Base-by-base conservation (phyloP, 2,888 invertebrate genomes). In the Caenorhabditis sp. region DNA sequence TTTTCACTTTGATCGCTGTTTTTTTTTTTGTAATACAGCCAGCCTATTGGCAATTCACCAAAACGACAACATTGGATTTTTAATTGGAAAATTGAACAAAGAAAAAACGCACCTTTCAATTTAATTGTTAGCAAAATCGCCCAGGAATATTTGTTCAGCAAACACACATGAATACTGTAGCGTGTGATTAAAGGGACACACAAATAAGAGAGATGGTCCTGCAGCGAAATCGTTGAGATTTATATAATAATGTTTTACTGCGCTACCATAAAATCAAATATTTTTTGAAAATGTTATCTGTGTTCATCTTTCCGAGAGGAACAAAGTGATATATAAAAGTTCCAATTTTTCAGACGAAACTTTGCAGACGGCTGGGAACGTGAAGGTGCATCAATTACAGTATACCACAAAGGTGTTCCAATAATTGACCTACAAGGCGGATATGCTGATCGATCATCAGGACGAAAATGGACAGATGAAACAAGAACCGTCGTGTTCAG, bases 311-410 rank as follows among this genome's bases (percentile, higher is more conserved):
- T 5, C 14, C 19, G 4, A 50, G 50, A 50, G 50, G 19, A n/a
- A n/a, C 17, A 3, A 14, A 50, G 4, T n/a, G 17, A 14, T n/a
- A 50, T 50, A 17, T 5, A 12, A 5, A 14, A 26, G 1, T 31
- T 31, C 10, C 10, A 23, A 23, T 26, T 66, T 82, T 83, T 81
- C 86, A 77, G 87, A 57, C 75, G 77, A 62, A 87, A 86, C 74
- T 87, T 88, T 66, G 77, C 76, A 37, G 81, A 85, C 67, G 86
- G 87, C 0, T 88, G 84, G 86, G 89, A 89, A 66, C 82, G 83
- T 59, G 84, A 87, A 63, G 87, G 87, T 23, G 88, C 88, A 3
- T 86, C 88, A 58, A 88, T 90, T 78, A 88, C 89, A 14, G 89
- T 89, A 3, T 90, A 89, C 72, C 86, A 89, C 76, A 84, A 85